Base-by-base conservation (phyloP, 2,888 invertebrate species). In the Halocaridina rubra region DNA sequence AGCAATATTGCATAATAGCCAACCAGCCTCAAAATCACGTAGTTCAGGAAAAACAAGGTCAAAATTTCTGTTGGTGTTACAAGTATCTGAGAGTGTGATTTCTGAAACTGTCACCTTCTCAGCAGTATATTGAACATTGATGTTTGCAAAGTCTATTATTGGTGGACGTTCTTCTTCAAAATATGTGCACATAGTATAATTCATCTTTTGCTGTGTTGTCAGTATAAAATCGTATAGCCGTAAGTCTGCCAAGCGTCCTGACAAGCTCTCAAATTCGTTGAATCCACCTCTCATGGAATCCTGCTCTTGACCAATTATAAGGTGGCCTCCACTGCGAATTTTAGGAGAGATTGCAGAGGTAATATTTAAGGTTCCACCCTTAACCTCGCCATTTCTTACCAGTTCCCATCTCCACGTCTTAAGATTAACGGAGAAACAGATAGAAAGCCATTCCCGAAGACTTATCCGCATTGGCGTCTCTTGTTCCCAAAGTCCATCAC, bases 281-380 rank as follows among this genome's bases (percentile, higher is more conserved):
- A 75, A 75, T 13, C 75, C 75, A 24, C 75, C 75, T 13, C 27
- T 24, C 10, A 27, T 16, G 7, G 53, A 27, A 27, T 46, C 46
- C 27, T 75, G 75, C 3, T 75, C 46, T 27, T 75, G 75, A n/a
- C 75, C 75, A 29, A 75, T 39, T 46, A 46, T 22, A 16, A 75
- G 75, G 0, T 13, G 13, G 0, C 75, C 75, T 10, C 53, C 75
- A n/a, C 7, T 22, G 10, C 75, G 46, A 5, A 75, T 46, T 27
- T 16, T 75, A 53, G 29, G 7, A 8, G 24, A 13, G 0, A 16
- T 27, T 2, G 30, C n/a, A 27, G 30, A 16, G 19, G 69, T n/a
- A 30, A 69, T n/a, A 0, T 0, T 30, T 13, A 30, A 1, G 1
- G 16, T 8, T 10, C 67, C 67, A 8, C 27, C 67, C 13, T 16